A percentile compares a stretch with the other conserved stretches of the same genome.
These are phyloP conservation scores for Rhimphoctona megacephalus DNA, from an alignment of 2,888 invertebrate genomes.

Conservation along the genomic window DNA sequence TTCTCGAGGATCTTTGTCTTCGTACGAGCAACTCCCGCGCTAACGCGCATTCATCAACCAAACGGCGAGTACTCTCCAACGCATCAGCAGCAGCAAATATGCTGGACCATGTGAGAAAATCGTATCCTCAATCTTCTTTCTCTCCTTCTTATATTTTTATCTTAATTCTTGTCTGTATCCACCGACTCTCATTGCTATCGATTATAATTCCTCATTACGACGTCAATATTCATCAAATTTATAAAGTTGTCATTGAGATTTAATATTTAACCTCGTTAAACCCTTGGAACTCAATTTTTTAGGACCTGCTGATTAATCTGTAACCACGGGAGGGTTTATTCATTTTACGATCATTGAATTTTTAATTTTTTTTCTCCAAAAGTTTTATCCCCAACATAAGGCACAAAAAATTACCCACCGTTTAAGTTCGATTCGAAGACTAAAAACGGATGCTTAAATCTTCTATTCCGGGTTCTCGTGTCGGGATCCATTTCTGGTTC, in stretches of 20 bases:
- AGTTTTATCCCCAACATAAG: background rate
- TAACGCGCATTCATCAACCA: constrained; percentile 82
- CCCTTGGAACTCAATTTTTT: too few relatives aligned
- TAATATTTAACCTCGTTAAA: too few relatives aligned
- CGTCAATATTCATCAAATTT: background rate
- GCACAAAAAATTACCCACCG: background rate
- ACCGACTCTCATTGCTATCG: background rate
- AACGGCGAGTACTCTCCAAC: constrained; percentile 41
- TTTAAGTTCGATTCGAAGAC: background rate
- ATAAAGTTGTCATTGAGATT: too few relatives aligned
- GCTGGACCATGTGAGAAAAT: constrained; percentile 8
- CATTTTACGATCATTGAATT: background rate
- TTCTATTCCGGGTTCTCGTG: constrained; percentile 7
- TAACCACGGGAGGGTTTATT: too few relatives aligned
- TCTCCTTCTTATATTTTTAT: background rate
- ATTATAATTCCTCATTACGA: background rate
- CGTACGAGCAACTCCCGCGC: constrained; percentile 80
- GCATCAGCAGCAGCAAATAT: constrained; percentile 7
- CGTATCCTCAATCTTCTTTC: background rate
- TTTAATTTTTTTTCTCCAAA: background rate
- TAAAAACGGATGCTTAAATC: background rate
- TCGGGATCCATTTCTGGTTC: constrained; percentile 13
- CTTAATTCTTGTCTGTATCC: background rate
- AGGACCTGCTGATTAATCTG: too few relatives aligned
- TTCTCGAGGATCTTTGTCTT: constrained; percentile 79